phyloP scores from a whole-genome alignment of 2,113 vertebrate species.

The Pandion haliaetus region DNA sequence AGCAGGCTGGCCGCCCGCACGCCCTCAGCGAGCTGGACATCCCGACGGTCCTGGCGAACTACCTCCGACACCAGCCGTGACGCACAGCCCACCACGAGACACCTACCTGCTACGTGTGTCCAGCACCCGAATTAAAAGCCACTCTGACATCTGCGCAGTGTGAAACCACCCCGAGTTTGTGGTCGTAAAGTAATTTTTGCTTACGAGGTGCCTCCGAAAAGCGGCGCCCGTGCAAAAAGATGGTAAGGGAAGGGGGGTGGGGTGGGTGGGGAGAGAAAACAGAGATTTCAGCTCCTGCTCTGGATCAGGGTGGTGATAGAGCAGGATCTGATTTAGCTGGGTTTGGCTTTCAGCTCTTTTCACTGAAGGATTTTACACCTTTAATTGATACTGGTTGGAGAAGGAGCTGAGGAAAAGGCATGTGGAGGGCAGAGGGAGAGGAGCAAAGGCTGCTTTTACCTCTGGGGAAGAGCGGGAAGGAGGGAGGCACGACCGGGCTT shows the following conservation, averaged over 20 bases:
- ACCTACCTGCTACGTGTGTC: fast-evolving
- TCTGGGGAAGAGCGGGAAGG: not conserved
- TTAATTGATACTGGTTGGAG: not conserved
- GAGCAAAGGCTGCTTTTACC: not conserved
- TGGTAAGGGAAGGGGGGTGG: not conserved
- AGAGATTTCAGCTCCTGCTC: not conserved
- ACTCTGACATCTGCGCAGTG: fast-evolving
- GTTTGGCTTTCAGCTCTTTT: not conserved
- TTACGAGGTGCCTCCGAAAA: not conserved
- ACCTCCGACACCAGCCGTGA: conserved; percentile 77
- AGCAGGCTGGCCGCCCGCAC: conserved; percentile 1
- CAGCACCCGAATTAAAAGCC: fast-evolving
- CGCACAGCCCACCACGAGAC: fast-evolving
- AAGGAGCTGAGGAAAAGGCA: not conserved
- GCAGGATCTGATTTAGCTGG: not conserved
- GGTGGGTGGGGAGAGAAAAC: not conserved
- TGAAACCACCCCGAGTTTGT: fast-evolving
- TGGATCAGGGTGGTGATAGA: fast-evolving
- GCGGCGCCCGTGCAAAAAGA: fast-evolving
- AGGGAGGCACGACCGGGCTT: not conserved
- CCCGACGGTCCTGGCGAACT: conserved; percentile 81
- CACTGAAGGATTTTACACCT: not conserved
- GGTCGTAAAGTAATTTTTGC: not conserved
- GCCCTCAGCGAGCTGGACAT: conserved; percentile 79
- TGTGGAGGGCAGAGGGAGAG: no score